These are phyloP conservation scores for Helarctos malayanus DNA, from an alignment of 2,797 vertebrate species.

Conservation along the genomic window DNA sequence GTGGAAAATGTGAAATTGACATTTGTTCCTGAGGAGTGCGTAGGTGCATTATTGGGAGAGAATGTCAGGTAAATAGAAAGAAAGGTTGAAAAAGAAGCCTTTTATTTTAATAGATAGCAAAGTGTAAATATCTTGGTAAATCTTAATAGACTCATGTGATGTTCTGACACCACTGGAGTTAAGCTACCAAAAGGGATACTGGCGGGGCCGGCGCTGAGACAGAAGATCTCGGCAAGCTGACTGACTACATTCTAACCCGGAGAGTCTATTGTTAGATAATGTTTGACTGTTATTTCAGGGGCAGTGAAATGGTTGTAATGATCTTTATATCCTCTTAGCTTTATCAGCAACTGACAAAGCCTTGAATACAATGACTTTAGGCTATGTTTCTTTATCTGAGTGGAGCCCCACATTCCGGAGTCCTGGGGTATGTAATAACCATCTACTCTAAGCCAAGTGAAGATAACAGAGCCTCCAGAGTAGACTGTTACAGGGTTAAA, in stretches of 20 bases:
- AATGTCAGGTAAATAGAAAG: slow-evolving; percentile 88
- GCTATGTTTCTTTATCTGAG: slow-evolving; percentile 66
- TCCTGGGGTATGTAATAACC: slow-evolving; percentile 8
- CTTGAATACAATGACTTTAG: not conserved
- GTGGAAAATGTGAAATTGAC: slow-evolving; percentile 83
- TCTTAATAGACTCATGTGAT: slow-evolving; percentile 83
- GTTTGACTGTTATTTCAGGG: slow-evolving; percentile 29
- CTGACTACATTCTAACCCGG: not conserved
- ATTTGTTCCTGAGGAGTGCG: slow-evolving; percentile 80
- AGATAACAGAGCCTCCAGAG: slow-evolving; percentile 9
- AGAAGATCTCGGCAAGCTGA: not conserved
- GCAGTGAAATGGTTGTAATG: not conserved
- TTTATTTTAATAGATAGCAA: slow-evolving; percentile 86
- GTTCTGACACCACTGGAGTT: slow-evolving; percentile 64
- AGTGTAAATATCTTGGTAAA: slow-evolving; percentile 87
- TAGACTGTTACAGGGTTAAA: not conserved
- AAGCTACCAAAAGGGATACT: slow-evolving; percentile 67
- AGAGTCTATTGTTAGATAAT: slow-evolving; percentile 30
- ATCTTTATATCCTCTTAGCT: slow-evolving; percentile 66
- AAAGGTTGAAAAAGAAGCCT: slow-evolving; percentile 86
- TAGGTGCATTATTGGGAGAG: slow-evolving; percentile 84
- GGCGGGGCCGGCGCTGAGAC: not conserved
- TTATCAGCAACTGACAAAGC: slow-evolving; percentile 62
- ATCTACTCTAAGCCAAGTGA: slow-evolving; percentile 40
- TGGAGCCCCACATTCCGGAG: slow-evolving; percentile 4